Percentiles rank a stretch among this genome's conserved stretches.
phyloP scores from a whole-genome alignment of 2,113 vertebrate genomes.

The Alligator mississippiensis region DNA sequence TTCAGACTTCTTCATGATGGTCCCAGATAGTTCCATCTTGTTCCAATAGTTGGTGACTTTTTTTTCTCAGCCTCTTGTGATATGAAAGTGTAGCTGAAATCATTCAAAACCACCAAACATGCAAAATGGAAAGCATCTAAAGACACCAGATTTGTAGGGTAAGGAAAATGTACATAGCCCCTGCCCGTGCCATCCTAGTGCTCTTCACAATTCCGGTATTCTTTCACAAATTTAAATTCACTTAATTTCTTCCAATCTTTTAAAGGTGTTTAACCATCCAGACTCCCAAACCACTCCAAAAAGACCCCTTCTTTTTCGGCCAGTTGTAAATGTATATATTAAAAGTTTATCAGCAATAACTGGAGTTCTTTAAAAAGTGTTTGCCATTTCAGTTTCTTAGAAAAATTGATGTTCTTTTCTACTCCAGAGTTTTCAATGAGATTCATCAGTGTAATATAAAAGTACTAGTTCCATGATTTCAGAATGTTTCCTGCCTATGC shows the following conservation, averaged over 20 bases:
- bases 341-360: neutral
- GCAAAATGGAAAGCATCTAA: neutral
- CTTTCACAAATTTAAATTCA: neutral
- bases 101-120: neutral
- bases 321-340: neutral
- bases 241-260: neutral
- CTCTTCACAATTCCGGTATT: neutral
- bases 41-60: neutral
- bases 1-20: neutral
- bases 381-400: neutral
- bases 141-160: neutral
- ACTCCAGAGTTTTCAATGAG: neutral
- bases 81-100: neutral
- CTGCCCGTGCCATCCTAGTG: neutral
- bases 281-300: neutral
- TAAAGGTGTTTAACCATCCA: neutral
- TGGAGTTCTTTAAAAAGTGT: neutral
- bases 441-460: neutral
- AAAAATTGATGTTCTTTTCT: neutral
- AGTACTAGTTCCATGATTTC: accelerated
- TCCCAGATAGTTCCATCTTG: neutral
- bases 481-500: neutral
- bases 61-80: neutral
- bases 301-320: neutral
- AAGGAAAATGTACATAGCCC: neutral